Evolutionary conservation across 2,113 vertebrate genomes (phyloP).

Genomic region (Cyanocitta stelleri): DNA sequence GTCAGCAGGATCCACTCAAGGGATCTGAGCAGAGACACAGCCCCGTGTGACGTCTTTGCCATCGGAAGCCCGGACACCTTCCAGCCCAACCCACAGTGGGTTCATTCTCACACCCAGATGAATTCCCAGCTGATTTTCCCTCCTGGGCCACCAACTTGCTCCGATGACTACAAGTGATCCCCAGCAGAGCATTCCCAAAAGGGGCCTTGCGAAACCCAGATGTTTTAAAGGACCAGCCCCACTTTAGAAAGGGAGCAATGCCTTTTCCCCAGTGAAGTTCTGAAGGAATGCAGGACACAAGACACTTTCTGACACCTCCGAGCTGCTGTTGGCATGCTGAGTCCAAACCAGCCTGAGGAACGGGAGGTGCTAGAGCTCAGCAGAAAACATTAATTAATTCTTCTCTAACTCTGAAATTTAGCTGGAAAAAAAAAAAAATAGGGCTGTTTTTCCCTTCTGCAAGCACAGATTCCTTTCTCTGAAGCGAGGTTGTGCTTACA

Average conservation of each 20-base stretch:
- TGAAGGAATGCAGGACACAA: background rate
- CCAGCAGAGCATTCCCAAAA: background rate
- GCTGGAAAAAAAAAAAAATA: background rate
- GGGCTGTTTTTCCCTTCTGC: background rate
- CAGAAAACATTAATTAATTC: background rate
- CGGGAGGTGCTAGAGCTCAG: background rate
- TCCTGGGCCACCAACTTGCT: rapidly evolving
- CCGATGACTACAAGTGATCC: background rate
- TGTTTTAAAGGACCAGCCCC: background rate
- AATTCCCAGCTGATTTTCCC: background rate
- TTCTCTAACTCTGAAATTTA: background rate
- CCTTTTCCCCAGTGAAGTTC: background rate
- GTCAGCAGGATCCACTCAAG: rapidly evolving
- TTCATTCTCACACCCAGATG: background rate
- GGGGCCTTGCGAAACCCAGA: background rate
- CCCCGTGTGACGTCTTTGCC: rapidly evolving
- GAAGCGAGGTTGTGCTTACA: background rate
- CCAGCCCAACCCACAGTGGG: background rate
- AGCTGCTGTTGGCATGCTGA: background rate
- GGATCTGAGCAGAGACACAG: background rate
- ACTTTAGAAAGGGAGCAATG: background rate
- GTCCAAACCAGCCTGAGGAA: background rate
- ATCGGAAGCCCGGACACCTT: background rate
- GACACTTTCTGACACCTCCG: background rate
- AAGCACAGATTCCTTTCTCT: background rate